Base-by-base conservation (phyloP, 2,113 vertebrate genomes). In the Cryptotis parvus region DNA sequence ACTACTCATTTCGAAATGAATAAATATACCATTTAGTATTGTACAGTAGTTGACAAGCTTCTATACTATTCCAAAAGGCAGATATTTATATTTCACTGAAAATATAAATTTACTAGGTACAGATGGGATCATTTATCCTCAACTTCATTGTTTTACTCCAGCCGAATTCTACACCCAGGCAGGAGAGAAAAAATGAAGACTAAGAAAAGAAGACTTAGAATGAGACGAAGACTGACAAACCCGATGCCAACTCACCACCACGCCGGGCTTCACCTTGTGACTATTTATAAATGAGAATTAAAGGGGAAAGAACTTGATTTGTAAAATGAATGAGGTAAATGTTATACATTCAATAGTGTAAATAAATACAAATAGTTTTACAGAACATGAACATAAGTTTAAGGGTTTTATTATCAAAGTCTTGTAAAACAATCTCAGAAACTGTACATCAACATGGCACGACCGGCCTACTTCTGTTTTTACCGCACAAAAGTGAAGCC, bases 401-500 rank as follows among this genome's bases (percentile, higher is more conserved):
- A 93, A 97, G 97, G 97, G 97, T 98, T 99, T 99, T 99, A 99
- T 99, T 99, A 99, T 98, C 98, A 99, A 99, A 98, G 99, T 98
- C 97, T 95, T 98, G 98, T 98, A 99, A 99, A 99, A 98, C 98
- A 97, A 98, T 98, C 98, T 98, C 97, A 97, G 98, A 98, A 98
- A 99, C 98, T 98, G 98, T 98, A 97, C 98, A 99, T 98, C 95
- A 94, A 98, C 97, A 98, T 98, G 98, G 98, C 97, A 98, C 98
- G 98, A 98, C 97, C 96, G 97, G 98, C 98, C 98, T 97, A 95
- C 95, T 97, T 92, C 97, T 96, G 95, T 93, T 97, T 98, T 97
- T 97, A 97, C 97, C 97, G 97, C 97, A 98, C 97, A 97, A 97
- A 98, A 98, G 97, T 96, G 95, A 98, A 98, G 98, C 97, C 91